Evolutionary conservation across 2,888 invertebrate genomes (phyloP), one percentile per base, ranked within the genome.

Genomic region (Tanypteryx hageni): DNA sequence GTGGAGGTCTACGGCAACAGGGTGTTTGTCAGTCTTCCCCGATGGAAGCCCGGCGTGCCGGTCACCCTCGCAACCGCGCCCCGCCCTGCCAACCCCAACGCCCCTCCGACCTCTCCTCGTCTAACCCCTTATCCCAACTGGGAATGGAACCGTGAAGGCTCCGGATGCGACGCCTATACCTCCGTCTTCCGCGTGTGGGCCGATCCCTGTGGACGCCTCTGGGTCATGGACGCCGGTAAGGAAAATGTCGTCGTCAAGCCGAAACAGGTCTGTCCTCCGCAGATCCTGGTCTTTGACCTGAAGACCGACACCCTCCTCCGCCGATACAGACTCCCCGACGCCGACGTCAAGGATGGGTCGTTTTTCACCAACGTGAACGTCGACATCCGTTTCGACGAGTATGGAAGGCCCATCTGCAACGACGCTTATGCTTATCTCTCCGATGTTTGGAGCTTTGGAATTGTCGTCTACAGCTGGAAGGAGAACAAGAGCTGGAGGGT

Each of bases 311-410:
- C 96, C 92, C 94, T 98, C 18, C 93, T 98, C n/a, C 95, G 97
- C 92, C 96, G 96, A 81, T 92, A 85, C 83, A 10, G 68, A 81
- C 57, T 92, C 31, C 93, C 94, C 0, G 93, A 93, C 16, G 94
- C 92, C 10, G 93, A 93, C 93, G 92, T 93, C 68, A 97, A 97
- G 93, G 95, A 96, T 93, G 96, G 97, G 11, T 97, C 97, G 0
- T 98, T 98, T 58, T 97, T 98, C 94, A 97, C 97, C 0, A 98
- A 97, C 94, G 96, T 98, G 85, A 97, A 97, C 0, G 96, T 98
- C 0, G 98, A 98, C 94, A 97, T 98, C 93, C 97, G 97, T 59
- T 95, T 95, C 0, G 96, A 97, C 93, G 94, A 94, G 59, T 98
- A 98, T 93, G 96, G 96, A 0, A 31, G n/a, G 44, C 89, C 89